Evolutionary conservation across 1,140 invertebrate species (phyloP).

Genomic region (Trinorchestia longiramus): DNA sequence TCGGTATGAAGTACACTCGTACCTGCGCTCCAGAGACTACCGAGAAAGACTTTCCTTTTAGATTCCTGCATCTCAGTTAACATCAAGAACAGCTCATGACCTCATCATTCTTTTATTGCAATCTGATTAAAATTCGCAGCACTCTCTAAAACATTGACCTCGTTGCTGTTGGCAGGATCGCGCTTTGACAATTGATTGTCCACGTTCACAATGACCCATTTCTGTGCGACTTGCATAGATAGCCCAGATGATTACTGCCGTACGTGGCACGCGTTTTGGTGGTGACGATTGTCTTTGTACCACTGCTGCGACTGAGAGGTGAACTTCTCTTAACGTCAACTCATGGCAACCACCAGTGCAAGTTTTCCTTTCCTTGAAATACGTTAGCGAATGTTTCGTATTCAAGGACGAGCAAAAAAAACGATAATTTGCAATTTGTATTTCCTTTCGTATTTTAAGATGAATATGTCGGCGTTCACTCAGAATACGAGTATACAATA

Average conservation of each 20-base stretch:
- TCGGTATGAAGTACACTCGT: not conserved
- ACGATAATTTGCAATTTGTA: not conserved
- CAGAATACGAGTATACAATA: too few species aligned
- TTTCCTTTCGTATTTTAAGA: not conserved
- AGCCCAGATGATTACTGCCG: not conserved
- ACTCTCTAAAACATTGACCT: constrained; percentile 48
- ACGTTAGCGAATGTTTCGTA: not conserved
- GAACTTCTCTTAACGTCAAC: not conserved
- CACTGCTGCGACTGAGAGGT: not conserved
- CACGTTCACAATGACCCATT: constrained; percentile 23
- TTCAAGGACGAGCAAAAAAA: not conserved
- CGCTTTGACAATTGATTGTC: not conserved
- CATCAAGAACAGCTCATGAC: not conserved
- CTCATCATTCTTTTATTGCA: constrained; percentile 18
- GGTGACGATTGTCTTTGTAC: constrained; percentile 14
- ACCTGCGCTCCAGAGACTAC: not conserved
- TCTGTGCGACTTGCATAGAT: not conserved
- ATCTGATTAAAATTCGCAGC: constrained; percentile 45
- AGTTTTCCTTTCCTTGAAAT: not conserved
- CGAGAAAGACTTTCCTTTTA: constrained; percentile 10
- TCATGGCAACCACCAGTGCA: not conserved
- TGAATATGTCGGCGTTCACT: too few species aligned
- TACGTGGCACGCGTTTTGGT: not conserved
- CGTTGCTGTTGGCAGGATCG: not conserved
- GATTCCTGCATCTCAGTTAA: not conserved